Base-by-base conservation (phyloP, 2,888 invertebrate genomes). In the Meiosimyza platycephala region DNA sequence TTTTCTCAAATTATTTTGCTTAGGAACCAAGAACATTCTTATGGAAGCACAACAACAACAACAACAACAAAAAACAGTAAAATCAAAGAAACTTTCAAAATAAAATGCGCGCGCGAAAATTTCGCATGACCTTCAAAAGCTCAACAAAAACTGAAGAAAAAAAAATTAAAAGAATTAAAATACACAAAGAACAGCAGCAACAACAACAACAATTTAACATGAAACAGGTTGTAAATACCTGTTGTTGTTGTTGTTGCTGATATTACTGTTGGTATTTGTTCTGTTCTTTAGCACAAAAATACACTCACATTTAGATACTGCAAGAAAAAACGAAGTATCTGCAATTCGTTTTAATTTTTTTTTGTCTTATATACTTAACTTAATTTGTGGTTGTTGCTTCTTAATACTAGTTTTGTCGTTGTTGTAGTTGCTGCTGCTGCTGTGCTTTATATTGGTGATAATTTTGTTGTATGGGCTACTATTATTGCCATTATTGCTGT, bases 91-190 rank as follows among this genome's bases (percentile, higher is more conserved):
- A 62, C 54, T 73, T 63, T 54, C 47, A n/a, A 71, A 60, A 66
- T 69, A 52, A 71, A 75, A 60, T 40, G 40, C 40, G 55, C 54
- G 52, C 51, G 54, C 63, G 67, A 55, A 75, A 76, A 76, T 75
- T 76, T 72, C 72, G 74, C 74, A 73, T 77, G 77, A 78, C 78
- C 78, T 78, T 78, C 76, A 77, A 74, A 74, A 68, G 66, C 52
- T 57, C 28, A 60, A 72, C 71, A 59, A 47, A 67, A 60, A 50
- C 59, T 22, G 59, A 67, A 57, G 5, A 66, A 73, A 11, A 63
- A 66, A 9, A 62, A 52, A 15, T 18, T 13, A 52, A 68, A 71
- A 15, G n/a, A 65, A n/a, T 57, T 9, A 16, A 68, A 57, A 55
- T 71, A 47, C 52, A 59, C 75, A 75, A 75, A 74, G 71, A 74